Evolutionary conservation across 2,888 invertebrate species (phyloP).

Genomic region (Meteorus cinctellus): DNA sequence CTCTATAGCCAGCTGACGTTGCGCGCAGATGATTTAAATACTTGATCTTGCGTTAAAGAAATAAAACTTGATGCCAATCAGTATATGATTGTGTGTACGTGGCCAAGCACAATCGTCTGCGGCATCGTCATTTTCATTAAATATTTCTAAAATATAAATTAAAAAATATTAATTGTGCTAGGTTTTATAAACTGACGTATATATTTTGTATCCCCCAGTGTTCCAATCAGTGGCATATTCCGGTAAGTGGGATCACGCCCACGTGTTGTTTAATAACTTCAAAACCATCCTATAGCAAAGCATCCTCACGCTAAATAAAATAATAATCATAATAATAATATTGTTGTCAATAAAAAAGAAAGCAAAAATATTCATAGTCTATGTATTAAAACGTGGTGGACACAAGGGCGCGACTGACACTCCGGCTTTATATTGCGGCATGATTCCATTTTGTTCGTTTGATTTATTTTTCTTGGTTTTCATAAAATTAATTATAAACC

Average conservation of each 20-base stretch:
- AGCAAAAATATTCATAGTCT: neutral
- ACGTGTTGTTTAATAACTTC: constrained; percentile 56
- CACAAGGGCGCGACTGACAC: constrained; percentile 46
- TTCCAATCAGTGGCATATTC: constrained; percentile 97
- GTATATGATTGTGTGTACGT: constrained; percentile 8
- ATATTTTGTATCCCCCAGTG: constrained; percentile 81
- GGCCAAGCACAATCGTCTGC: constrained; percentile 34
- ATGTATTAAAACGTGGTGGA: neutral
- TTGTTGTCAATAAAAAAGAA: constrained; percentile 22
- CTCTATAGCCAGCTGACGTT: constrained; percentile 35
- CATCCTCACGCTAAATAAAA: constrained; percentile 59
- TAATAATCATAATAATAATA: constrained; percentile 59
- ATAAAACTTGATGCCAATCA: constrained; percentile 13
- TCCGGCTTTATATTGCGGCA: constrained; percentile 64
- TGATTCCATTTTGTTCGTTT: constrained; percentile 58
- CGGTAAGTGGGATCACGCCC: constrained; percentile 85
- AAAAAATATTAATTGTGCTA: constrained; percentile 45
- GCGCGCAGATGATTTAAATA: constrained; percentile 41
- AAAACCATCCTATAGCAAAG: constrained; percentile 62
- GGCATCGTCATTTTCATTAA: neutral
- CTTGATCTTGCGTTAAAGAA: constrained; percentile 27
- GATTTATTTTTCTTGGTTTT: constrained; percentile 48
- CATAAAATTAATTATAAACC: constrained; percentile 9
- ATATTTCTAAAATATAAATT: constrained; percentile 30
- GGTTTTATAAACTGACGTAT: constrained; percentile 68